Evolutionary conservation across 2,888 invertebrate species (phyloP).

Genomic region (Drosophila sordidula): DNA sequence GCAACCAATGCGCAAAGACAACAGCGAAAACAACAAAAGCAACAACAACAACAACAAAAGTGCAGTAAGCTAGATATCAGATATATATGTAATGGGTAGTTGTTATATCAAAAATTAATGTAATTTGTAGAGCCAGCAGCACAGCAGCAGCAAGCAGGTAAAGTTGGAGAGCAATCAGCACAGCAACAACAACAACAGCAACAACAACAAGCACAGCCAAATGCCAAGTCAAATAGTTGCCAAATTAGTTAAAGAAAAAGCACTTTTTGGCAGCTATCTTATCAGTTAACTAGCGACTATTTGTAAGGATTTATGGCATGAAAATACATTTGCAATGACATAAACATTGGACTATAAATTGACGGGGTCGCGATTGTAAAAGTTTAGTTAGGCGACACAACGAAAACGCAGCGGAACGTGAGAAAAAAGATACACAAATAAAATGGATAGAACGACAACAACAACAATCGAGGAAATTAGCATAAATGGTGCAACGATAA

Average conservation of each 20-base stretch:
- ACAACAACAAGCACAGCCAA: constrained; percentile 8
- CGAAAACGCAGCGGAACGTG: constrained; percentile 31
- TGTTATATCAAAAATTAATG: constrained; percentile 8
- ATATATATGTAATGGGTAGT: background rate
- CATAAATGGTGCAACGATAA: constrained; percentile 36
- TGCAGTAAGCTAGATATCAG: constrained; percentile 16
- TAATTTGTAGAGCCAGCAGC: constrained; percentile 26
- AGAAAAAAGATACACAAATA: background rate
- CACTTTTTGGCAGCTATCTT: constrained; percentile 53
- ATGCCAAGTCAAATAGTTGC: constrained; percentile 59
- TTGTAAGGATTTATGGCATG: constrained; percentile 63
- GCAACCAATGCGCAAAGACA: constrained; percentile 41
- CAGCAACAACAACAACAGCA: constrained; percentile 8
- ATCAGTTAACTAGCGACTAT: constrained; percentile 39
- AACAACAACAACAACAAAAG: constrained; percentile 1
- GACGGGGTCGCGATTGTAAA: constrained; percentile 24
- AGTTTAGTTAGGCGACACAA: constrained; percentile 51
- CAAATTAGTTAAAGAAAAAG: constrained; percentile 57
- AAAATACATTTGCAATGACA: constrained; percentile 73
- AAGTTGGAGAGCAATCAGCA: constrained; percentile 14
- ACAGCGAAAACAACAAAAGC: background rate
- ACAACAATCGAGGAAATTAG: constrained; percentile 60
- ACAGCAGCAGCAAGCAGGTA: constrained; percentile 7
- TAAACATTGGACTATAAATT: constrained; percentile 68
- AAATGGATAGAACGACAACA: constrained; percentile 33